phyloP scores from a whole-genome alignment of 1,140 invertebrate genomes.

The Callitettix versicolor region DNA sequence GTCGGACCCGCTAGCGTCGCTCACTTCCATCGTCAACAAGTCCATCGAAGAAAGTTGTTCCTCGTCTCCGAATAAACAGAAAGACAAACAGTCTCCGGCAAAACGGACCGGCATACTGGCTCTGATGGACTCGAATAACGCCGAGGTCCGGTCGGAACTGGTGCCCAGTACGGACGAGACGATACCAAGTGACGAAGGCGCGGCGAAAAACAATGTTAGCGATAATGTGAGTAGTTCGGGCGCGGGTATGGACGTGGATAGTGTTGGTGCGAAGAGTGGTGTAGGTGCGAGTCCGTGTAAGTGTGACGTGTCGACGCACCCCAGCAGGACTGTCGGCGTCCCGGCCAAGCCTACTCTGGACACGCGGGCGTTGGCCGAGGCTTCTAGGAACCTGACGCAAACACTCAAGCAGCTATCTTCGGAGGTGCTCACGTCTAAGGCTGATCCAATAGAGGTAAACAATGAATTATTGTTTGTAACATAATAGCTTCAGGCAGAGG shows the following conservation, averaged over 20 bases:
- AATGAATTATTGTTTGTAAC: too few relatives aligned
- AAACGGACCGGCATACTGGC: constrained; percentile 5
- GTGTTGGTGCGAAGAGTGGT: background rate
- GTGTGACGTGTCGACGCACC: constrained; percentile 20
- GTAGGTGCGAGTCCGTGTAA: constrained; percentile 15
- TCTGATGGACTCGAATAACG: background rate
- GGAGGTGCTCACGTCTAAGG: constrained; percentile 61
- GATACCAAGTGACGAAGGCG: background rate
- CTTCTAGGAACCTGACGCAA: constrained; percentile 81
- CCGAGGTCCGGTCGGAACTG: background rate
- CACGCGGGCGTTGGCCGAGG: constrained; percentile 70
- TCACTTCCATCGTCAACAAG: constrained; percentile 17
- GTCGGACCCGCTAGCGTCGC: constrained; percentile 10
- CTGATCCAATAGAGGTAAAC: constrained; percentile 32
- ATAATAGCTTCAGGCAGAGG: too few relatives aligned
- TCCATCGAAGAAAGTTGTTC: constrained; percentile 5
- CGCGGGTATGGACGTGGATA: constrained; percentile 4
- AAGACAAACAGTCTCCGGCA: background rate
- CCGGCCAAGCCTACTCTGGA: constrained; percentile 42
- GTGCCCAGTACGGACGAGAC: background rate
- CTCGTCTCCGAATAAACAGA: background rate
- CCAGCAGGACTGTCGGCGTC: constrained; percentile 21
- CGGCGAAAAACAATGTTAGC: background rate
- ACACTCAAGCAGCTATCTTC: constrained; percentile 83
- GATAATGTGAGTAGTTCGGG: background rate